phyloP scores from a whole-genome alignment of 2,888 invertebrate genomes.

The Polylopha cassiicola region DNA sequence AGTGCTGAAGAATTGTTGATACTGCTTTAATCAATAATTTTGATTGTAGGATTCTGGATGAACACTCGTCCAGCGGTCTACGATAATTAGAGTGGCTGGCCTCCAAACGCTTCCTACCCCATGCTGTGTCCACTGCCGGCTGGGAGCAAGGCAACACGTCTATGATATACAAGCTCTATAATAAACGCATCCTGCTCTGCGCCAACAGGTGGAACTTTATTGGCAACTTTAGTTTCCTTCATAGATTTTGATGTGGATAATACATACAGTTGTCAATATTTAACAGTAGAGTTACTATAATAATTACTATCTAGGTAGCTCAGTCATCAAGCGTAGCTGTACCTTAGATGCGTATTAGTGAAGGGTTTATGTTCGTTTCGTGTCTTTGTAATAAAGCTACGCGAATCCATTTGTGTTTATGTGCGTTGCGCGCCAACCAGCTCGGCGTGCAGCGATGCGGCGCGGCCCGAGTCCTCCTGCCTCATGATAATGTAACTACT shows the following conservation, averaged over 20 bases:
- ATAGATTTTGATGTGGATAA: conserved; percentile 9
- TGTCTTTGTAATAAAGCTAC: too few species aligned
- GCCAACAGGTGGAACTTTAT: conserved; percentile 10
- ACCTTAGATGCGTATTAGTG: too few species aligned
- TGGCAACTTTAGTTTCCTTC: conserved; percentile 5
- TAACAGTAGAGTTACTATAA: conserved; percentile 7
- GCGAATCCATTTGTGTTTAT: too few species aligned
- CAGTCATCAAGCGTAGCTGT: too few species aligned
- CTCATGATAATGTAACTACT: too few species aligned
- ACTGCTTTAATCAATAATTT: conserved; percentile 19
- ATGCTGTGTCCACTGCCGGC: conserved; percentile 36
- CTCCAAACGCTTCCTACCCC: conserved; percentile 29
- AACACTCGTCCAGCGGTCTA: conserved; percentile 53
- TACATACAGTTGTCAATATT: conserved; percentile 3
- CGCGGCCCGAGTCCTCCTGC: background rate
- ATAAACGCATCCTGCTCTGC: conserved; percentile 17
- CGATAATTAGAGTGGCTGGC: conserved; percentile 53
- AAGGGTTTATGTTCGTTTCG: too few species aligned
- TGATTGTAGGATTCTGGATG: conserved; percentile 58
- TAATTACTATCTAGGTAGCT: conserved; percentile 4
- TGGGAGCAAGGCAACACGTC: conserved; percentile 40
- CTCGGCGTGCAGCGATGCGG: conserved; percentile 5
- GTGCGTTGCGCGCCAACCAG: conserved; percentile 4
- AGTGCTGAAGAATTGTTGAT: background rate
- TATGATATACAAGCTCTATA: conserved; percentile 25